Conservation (phyloP, 2,888 invertebrate species). For the Lissocephala sabroskyi region DNA sequence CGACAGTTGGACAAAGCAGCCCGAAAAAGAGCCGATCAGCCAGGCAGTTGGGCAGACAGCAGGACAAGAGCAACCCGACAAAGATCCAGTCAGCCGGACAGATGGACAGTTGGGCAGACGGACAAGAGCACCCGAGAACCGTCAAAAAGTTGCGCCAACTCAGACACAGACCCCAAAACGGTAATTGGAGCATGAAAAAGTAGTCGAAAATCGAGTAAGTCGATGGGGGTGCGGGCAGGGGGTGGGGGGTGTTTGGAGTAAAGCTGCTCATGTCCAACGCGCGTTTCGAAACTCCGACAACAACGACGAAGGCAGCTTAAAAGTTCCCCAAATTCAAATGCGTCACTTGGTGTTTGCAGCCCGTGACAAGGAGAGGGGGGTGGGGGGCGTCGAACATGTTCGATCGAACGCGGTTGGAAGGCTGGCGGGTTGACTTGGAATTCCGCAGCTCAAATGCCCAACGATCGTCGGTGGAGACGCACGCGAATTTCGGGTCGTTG, state of each 20-base stretch:
- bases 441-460: conserved; percentile 42
- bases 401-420: conserved; percentile 25
- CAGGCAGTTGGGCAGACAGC: no score
- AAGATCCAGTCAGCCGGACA: no score
- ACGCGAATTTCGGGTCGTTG: conserved; percentile 49
- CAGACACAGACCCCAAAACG: conserved; percentile 10
- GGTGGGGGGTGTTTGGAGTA: not conserved
- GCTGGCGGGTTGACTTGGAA: conserved; percentile 7
- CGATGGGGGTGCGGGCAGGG: not conserved
- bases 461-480: conserved; percentile 49
- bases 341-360: not conserved
- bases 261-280: not conserved
- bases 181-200: conserved; percentile 48
- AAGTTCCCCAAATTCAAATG: not conserved
- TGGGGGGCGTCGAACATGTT: no score
- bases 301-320: not conserved
- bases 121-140: no score
- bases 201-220: conserved; percentile 5
- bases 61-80: no score
- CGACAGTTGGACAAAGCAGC: no score
- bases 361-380: no score
- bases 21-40: no score
- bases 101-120: no score
- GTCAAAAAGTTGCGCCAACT: conserved; percentile 12
- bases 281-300: not conserved